Percentiles rank a stretch among this genome's conserved stretches.
Conservation (phyloP, 2,113 vertebrate species). For the Silurus asotus region DNA sequence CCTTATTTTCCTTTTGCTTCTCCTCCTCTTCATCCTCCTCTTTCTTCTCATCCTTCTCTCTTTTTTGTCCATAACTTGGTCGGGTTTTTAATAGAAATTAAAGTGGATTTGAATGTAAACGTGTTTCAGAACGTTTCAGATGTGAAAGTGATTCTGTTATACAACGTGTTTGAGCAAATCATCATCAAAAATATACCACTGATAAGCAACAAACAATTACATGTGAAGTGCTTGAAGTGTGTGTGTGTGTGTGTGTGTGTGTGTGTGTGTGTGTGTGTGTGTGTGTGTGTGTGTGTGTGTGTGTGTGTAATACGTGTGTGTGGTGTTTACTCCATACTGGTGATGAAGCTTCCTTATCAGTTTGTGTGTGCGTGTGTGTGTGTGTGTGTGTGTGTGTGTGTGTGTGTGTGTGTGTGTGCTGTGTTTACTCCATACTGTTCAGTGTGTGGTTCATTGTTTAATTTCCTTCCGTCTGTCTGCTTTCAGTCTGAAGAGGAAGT, state of each 20-base stretch:
- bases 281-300: not conserved
- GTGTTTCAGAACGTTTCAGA: not conserved
- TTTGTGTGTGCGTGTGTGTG: constrained; percentile 4
- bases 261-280: not conserved
- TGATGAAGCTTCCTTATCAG: not conserved
- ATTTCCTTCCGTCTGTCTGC: not conserved
- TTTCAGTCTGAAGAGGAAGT: not conserved
- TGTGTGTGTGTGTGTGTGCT: not conserved
- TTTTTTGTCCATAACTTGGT: no score
- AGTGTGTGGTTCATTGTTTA: not conserved
- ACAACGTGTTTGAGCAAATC: no score
- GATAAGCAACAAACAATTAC: no score
- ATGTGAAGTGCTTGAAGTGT: no score
- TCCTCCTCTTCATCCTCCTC: no score
- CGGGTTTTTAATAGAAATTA: not conserved
- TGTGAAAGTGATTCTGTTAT: no score
- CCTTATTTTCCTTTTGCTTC: not conserved
- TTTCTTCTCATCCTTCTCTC: no score
- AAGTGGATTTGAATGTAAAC: not conserved
- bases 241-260: not conserved
- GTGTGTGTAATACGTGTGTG: not conserved
- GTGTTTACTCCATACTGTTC: not conserved
- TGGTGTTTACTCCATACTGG: not conserved
- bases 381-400: not conserved
- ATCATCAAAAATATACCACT: no score